Evolutionary conservation across 2,113 vertebrate species (phyloP).

Genomic region (Zosterops hypoxanthus): DNA sequence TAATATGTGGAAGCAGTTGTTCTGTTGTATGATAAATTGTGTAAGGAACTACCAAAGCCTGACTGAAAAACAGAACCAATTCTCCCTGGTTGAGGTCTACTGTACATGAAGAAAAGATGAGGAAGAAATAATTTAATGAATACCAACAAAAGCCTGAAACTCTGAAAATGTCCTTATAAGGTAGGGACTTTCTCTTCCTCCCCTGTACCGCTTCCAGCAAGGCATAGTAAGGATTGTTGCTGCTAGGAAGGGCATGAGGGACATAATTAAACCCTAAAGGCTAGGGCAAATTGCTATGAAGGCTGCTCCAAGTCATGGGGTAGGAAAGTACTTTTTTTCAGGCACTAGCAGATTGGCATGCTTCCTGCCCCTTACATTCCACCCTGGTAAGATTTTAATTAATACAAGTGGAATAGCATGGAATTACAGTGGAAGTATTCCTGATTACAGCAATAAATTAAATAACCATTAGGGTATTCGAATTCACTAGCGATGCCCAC

Average conservation of each 20-base stretch:
- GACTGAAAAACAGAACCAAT: background rate
- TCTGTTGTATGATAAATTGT: background rate
- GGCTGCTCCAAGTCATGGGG: background rate
- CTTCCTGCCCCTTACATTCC: background rate
- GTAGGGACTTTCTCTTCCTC: background rate
- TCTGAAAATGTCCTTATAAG: background rate
- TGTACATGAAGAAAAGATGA: background rate
- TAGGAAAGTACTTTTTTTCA: background rate
- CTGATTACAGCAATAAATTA: background rate
- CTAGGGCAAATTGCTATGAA: background rate
- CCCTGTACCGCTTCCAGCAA: background rate
- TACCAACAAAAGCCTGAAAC: background rate
- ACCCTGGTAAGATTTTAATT: background rate
- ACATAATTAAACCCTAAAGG: background rate
- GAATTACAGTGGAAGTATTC: background rate
- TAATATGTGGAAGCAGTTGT: background rate
- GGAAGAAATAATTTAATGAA: background rate
- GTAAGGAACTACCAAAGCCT: background rate
- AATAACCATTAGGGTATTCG: background rate
- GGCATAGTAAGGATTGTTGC: background rate
- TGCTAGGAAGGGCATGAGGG: background rate
- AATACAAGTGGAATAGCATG: background rate
- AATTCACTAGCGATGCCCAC: background rate
- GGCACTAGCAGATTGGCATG: background rate
- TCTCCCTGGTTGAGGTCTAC: background rate